Evolutionary conservation across 2,113 vertebrate species (phyloP), one percentile per base, ranked within the genome.

Genomic region (Antennarius striatus): DNA sequence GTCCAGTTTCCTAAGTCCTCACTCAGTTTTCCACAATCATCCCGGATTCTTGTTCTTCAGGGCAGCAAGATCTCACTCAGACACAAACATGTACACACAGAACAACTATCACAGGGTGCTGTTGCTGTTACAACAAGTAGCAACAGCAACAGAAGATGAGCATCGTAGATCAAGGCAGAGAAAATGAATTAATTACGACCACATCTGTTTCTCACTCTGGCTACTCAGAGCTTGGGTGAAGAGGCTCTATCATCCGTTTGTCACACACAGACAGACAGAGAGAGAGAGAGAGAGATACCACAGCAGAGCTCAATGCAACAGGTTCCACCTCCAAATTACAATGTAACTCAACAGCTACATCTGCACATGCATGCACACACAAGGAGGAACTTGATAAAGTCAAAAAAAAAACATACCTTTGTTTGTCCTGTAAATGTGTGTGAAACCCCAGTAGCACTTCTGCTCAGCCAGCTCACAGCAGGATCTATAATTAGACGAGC

Each of bases 401-500:
- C 50, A 30, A 47, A 82, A 30, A 47, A 82, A 14, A 56, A 77
- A 83, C 83, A 61, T 80, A 84, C 77, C 77, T 16, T 46, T 64
- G 76, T 75, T 81, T 73, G 62, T 77, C 64, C 82, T 79, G 81
- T 81, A 87, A 87, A 87, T 82, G 68, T 68, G 77, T 83, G 71
- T 36, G 81, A 86, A 83, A 80, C 57, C 77, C 73, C 71, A 79
- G 85, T 75, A 82, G 82, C 79, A 81, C 84, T 85, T 83, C 77
- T 79, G 84, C 80, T 85, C 71, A 71, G 73, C 72, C 81, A 66
- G 77, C 85, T 83, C 81, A 84, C 88, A 88, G 84, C 72, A 79
- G 83, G 72, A 86, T 76, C 90, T 90, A 91, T 88, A 91, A 89
- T 91, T 91, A 91, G 87, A 75, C 71, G 76, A 80, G 72, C 88